phyloP scores from a whole-genome alignment of 2,888 invertebrate species.

The Sinotaia quadrata region DNA sequence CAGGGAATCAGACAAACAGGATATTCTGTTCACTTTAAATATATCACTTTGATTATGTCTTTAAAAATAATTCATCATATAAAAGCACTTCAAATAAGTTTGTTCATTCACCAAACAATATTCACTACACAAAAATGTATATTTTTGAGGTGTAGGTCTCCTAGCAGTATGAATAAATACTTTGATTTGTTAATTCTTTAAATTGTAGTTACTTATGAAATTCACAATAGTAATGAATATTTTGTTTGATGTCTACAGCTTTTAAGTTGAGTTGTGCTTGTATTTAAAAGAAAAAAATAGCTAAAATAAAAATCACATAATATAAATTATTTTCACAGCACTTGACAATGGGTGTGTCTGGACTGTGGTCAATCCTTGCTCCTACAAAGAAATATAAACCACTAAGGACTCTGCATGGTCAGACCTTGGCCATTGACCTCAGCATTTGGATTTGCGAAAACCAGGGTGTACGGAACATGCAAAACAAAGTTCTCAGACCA shows the following conservation, averaged over 20 bases:
- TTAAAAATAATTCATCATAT: too few relatives aligned
- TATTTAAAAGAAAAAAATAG: neutral
- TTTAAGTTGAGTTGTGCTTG: too few relatives aligned
- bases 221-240: neutral
- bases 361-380: slow-evolving; percentile 85
- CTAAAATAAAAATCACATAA: neutral
- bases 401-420: slow-evolving; percentile 83
- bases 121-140: too few relatives aligned
- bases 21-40: too few relatives aligned
- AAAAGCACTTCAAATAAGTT: too few relatives aligned
- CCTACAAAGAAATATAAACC: slow-evolving; percentile 85
- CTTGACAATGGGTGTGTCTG: slow-evolving; percentile 91
- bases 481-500: slow-evolving; percentile 75
- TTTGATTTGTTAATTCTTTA: neutral
- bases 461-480: slow-evolving; percentile 73
- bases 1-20: too few relatives aligned
- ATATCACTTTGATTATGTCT: too few relatives aligned
- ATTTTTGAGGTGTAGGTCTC: too few relatives aligned
- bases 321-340: neutral
- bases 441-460: slow-evolving; percentile 94
- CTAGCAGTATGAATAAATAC: neutral
- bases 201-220: neutral
- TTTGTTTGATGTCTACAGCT: too few relatives aligned
- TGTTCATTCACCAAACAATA: too few relatives aligned
- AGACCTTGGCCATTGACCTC: slow-evolving; percentile 88